Evolutionary conservation across 92 coral and sea anemone genomes (phyloP).

Genomic region (Epizoanthus illoricatus): DNA sequence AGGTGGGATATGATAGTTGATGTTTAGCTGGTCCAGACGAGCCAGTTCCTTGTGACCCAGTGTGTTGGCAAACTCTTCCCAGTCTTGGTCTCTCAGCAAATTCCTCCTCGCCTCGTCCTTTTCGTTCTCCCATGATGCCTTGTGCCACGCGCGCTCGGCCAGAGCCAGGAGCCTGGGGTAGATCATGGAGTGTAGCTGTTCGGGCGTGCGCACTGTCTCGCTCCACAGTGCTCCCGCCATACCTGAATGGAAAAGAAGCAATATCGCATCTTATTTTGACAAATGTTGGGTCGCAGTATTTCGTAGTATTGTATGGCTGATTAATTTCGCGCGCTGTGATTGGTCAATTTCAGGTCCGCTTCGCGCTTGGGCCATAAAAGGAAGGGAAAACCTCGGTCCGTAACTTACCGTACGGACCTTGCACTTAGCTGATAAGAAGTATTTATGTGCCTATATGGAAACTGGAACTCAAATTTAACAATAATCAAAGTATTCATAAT

Average conservation of each 20-base stretch:
- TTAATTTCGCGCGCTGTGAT: too few relatives aligned
- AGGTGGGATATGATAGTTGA: slow-evolving; percentile 83
- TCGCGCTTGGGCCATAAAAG: too few relatives aligned
- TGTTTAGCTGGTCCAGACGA: slow-evolving; percentile 77
- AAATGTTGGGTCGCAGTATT: not conserved
- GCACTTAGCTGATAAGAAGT: too few relatives aligned
- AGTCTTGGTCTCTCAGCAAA: slow-evolving; percentile 56
- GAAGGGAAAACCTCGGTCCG: too few relatives aligned
- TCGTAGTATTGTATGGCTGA: not conserved
- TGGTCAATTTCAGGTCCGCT: too few relatives aligned
- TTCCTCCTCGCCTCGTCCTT: slow-evolving; percentile 54
- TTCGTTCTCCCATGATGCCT: slow-evolving; percentile 85
- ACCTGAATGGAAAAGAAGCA: slow-evolving; percentile 37
- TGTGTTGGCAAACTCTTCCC: slow-evolving; percentile 91
- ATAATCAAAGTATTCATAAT: too few relatives aligned
- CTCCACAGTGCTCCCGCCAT: slow-evolving; percentile 97
- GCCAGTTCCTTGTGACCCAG: slow-evolving; percentile 84
- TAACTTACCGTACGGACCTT: too few relatives aligned
- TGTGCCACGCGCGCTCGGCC: slow-evolving; percentile 99
- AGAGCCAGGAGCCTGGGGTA: slow-evolving; percentile 90
- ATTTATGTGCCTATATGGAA: too few relatives aligned
- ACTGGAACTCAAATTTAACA: too few relatives aligned
- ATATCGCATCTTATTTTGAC: too few relatives aligned
- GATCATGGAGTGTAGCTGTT: slow-evolving; percentile 91
- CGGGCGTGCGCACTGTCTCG: slow-evolving; percentile 90